Evolutionary conservation across 2,888 invertebrate genomes (phyloP), one percentile per base, ranked within the genome.

Genomic region (Coleophora flavipennella): DNA sequence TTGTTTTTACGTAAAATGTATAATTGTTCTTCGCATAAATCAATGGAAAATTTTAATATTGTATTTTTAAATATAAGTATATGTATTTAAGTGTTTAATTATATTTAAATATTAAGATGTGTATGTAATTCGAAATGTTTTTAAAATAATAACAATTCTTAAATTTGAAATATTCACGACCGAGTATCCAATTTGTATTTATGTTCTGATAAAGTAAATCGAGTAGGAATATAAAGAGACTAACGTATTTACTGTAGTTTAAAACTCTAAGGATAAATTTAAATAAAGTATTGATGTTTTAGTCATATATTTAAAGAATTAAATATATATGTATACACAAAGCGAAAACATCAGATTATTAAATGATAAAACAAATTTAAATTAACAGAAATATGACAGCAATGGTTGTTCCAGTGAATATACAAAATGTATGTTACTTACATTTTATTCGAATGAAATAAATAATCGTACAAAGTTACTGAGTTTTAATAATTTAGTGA

Each of bases 81-180:
- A 64, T 72, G 70, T 74, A 69, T 54, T 20, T 71, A 66, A 68
- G 59, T 72, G 71, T 74, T 72, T 70, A 63, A 69, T 64, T 59
- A 59, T 48, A 44, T 48, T 50, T 38, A 38, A 25, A 13, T 38
- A 9, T 11, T 38, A 39, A 42, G 35, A 50, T 55, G 59, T 60
- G 59, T 64, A 67, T 71, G 29, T 29, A 29, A 29, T n/a, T 74
- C 70, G 62, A 68, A 62, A 57, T 64, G 62, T 65, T 69, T 71
- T 71, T 64, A 57, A 59, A 64, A 57, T 59, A 62, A 59, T 58
- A 60, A 59, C 45, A 55, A 62, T 50, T 50, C 40, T 48, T 53
- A 51, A 46, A 55, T 52, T 37, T 38, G 40, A 44, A 43, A 39
- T 43, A 44, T 47, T 43, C 13, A 42, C 43, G 41, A 28, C 33